These are phyloP conservation scores for Phoenicopterus ruber DNA, from an alignment of 2,113 vertebrate genomes.

Conservation along the genomic window DNA sequence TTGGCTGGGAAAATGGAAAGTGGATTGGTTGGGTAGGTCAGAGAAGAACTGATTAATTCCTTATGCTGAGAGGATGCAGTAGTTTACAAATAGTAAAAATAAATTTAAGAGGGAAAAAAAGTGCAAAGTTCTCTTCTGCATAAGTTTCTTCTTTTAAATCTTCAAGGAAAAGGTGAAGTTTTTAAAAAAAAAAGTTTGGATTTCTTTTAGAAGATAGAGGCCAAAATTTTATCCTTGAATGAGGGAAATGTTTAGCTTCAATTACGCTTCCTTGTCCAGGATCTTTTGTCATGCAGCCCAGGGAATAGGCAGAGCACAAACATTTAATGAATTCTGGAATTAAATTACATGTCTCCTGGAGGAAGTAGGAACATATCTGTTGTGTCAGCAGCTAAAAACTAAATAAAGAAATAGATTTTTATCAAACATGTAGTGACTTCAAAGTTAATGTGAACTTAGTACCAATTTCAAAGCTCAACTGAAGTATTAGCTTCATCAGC, in stretches of 20 bases:
- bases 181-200: no score
- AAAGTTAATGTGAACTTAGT: background rate
- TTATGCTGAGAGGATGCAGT: background rate
- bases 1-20: constrained; percentile 4
- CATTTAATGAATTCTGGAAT: background rate
- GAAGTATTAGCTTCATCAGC: background rate
- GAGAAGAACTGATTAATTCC: background rate
- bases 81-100: background rate
- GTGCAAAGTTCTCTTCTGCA: background rate
- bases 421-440: background rate
- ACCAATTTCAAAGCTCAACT: background rate
- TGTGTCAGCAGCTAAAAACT: background rate
- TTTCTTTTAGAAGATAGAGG: background rate
- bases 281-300: background rate
- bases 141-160: background rate
- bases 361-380: background rate
- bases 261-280: background rate
- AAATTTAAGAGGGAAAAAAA: background rate
- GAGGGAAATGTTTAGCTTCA: background rate
- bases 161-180: background rate
- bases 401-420: background rate
- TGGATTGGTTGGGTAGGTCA: background rate
- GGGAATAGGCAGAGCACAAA: background rate
- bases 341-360: background rate
- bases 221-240: background rate